Percentiles rank a stretch among this genome's conserved stretches.
Evolutionary conservation across 1,140 invertebrate genomes (phyloP).

Genomic region (Propsilocerus akamusi): DNA sequence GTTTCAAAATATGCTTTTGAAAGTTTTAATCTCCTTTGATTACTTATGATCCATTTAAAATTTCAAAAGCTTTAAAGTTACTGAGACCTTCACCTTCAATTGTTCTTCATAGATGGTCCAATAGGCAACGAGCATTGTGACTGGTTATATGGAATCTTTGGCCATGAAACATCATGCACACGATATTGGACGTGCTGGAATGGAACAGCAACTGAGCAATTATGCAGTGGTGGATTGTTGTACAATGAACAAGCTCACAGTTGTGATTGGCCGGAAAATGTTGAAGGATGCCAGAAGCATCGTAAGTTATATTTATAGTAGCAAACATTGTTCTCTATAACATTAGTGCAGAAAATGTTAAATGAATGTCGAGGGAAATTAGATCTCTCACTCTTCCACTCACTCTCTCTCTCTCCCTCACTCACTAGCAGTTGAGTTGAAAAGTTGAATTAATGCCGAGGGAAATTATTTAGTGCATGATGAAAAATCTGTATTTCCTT

Average conservation of each 20-base stretch:
- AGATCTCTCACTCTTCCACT: neutral
- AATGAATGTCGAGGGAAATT: no score
- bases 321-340: neutral
- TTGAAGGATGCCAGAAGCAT: constrained; percentile 77
- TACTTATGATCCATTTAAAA: neutral
- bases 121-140: constrained; percentile 73
- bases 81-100: neutral
- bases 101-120: constrained; percentile 44
- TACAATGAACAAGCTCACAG: constrained; percentile 81
- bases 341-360: neutral
- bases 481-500: neutral
- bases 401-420: no score
- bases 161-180: constrained; percentile 81
- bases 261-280: constrained; percentile 71
- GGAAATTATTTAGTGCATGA: neutral
- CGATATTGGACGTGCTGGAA: constrained; percentile 92
- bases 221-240: constrained; percentile 79
- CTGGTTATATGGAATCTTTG: constrained; percentile 85
- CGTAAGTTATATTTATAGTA: constrained; percentile 41
- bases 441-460: neutral
- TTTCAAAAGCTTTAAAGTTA: neutral
- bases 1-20: neutral
- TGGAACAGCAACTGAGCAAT: constrained; percentile 75
- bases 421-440: no score
- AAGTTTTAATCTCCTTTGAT: neutral